Evolutionary conservation across 1,140 invertebrate genomes (phyloP).

Genomic region (Cotesia vestalis): DNA sequence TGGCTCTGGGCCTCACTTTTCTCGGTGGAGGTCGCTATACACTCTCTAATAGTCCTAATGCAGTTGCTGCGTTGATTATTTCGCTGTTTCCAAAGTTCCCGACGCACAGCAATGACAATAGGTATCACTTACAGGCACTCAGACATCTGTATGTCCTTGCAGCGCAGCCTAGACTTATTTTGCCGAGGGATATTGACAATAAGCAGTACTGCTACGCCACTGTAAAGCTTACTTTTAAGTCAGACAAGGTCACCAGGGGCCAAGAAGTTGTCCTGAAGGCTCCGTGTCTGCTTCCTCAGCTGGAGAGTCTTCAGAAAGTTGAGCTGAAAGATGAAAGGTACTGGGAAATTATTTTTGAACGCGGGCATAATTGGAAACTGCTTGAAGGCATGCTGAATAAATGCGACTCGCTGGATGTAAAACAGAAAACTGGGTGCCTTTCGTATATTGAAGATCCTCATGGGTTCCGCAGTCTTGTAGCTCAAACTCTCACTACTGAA

Average conservation of each 20-base stretch:
- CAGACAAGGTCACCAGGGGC: conserved; percentile 67
- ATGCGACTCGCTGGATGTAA: conserved; percentile 81
- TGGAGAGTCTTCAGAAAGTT: conserved; percentile 79
- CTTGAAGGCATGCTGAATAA: conserved; percentile 77
- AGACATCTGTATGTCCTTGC: conserved; percentile 95
- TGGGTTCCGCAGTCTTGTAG: conserved; percentile 83
- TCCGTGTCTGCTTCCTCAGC: conserved; percentile 87
- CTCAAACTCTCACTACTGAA: conserved; percentile 84
- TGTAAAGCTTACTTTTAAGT: conserved; percentile 70
- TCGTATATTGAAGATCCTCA: conserved; percentile 89
- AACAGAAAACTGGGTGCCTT: conserved; percentile 88
- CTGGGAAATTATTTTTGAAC: conserved; percentile 86
- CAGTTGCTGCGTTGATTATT: conserved; percentile 88
- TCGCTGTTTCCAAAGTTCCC: conserved; percentile 98
- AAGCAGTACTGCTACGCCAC: conserved; percentile 82
- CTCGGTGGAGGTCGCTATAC: conserved; percentile 92
- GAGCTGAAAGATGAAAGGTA: conserved; percentile 84
- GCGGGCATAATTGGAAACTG: conserved; percentile 83
- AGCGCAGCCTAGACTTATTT: conserved; percentile 84
- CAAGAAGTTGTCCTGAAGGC: conserved; percentile 73
- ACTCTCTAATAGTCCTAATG: conserved; percentile 82
- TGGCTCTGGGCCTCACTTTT: conserved; percentile 92
- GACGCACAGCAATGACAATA: conserved; percentile 94
- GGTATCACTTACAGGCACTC: conserved; percentile 95
- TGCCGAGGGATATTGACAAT: conserved; percentile 87